Percentiles rank a stretch among this genome's conserved stretches.
Evolutionary conservation across 1,140 invertebrate genomes (phyloP).

Genomic region (Homarus americanus): DNA sequence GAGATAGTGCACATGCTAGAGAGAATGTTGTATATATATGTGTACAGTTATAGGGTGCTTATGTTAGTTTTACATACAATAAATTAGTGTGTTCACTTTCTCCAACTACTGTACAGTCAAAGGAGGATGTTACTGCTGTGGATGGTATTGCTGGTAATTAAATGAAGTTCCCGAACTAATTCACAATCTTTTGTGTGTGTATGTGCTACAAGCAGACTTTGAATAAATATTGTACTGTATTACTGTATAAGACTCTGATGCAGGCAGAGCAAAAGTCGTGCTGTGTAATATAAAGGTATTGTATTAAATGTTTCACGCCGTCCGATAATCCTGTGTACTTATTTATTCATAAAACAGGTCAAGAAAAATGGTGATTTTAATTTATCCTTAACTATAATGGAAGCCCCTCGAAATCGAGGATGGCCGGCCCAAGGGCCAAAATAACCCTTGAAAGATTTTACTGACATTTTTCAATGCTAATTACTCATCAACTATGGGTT

Average conservation of each 20-base stretch:
- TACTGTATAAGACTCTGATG: background rate
- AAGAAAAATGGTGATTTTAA: background rate
- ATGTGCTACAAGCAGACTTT: background rate
- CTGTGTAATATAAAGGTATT: background rate
- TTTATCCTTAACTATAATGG: too few species aligned
- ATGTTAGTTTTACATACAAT: too few species aligned
- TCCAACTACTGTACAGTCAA: too few species aligned
- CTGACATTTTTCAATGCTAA: too few species aligned
- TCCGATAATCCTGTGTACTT: constrained; percentile 33
- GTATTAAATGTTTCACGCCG: background rate
- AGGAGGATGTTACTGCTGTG: background rate
- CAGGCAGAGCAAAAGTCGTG: background rate
- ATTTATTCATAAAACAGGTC: constrained; percentile 40
- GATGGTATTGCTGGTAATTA: background rate
- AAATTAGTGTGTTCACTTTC: too few species aligned
- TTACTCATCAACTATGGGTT: too few species aligned
- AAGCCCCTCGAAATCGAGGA: too few species aligned
- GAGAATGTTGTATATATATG: background rate
- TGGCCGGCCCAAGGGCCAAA: too few species aligned
- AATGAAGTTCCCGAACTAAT: background rate
- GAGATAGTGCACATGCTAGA: background rate
- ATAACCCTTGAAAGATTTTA: too few species aligned
- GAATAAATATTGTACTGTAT: background rate
- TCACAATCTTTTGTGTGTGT: background rate
- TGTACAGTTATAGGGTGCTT: background rate